phyloP scores from a whole-genome alignment of 2,888 invertebrate species.

The Tetropium fuscum region DNA sequence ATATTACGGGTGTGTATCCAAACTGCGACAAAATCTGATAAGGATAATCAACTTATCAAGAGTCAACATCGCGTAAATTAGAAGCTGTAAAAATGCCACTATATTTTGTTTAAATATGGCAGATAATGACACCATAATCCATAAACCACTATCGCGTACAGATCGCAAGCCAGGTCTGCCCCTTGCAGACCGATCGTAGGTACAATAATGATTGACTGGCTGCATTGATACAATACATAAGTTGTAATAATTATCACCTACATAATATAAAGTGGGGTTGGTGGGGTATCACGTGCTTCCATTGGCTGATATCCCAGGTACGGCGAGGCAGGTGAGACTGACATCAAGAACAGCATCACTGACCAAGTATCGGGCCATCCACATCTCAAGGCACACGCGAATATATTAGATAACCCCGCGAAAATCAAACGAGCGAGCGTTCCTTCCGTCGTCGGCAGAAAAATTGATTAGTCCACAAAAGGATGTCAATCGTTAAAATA shows the following conservation, averaged over 20 bases:
- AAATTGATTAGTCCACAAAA: constrained; percentile 24
- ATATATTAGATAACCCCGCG: constrained; percentile 18
- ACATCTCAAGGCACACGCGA: constrained; percentile 44
- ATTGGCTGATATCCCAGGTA: constrained; percentile 57
- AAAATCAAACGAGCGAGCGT: constrained; percentile 4
- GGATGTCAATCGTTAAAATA: constrained; percentile 24
- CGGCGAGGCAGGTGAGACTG: constrained; percentile 58
- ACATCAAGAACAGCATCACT: constrained; percentile 57
- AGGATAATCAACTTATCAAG: constrained; percentile 32
- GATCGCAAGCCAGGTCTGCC: constrained; percentile 9
- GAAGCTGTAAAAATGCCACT: constrained; percentile 25
- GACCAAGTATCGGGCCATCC: constrained; percentile 56
- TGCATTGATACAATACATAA: constrained; percentile 37
- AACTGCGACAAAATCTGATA: constrained; percentile 38
- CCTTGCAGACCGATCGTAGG: constrained; percentile 12
- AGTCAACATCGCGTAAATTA: constrained; percentile 33
- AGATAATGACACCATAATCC: constrained; percentile 30
- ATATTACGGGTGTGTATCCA: constrained; percentile 28
- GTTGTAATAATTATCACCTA: constrained; percentile 54
- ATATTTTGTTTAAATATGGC: constrained; percentile 23
- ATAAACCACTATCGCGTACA: constrained; percentile 22
- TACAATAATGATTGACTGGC: constrained; percentile 33
- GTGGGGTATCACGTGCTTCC: constrained; percentile 46
- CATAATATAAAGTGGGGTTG: constrained; percentile 45
- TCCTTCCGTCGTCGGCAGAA: constrained; percentile 9